phyloP scores from a whole-genome alignment of 2,888 invertebrate species.

The Gari tellinella region DNA sequence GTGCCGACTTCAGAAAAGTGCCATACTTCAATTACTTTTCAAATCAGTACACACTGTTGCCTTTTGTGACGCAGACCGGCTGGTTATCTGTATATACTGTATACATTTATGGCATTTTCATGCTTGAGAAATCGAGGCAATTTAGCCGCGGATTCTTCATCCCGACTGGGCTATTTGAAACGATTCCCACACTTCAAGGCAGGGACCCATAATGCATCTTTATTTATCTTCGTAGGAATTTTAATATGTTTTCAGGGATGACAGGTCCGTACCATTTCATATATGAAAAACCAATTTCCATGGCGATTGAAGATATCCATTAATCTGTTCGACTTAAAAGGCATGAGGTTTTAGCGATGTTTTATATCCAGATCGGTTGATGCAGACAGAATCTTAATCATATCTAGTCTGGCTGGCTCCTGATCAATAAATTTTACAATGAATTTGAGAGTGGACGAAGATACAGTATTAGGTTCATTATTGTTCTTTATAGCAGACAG shows the following conservation, averaged over 20 bases:
- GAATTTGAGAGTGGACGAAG: too few species aligned
- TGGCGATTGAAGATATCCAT: slow-evolving; percentile 6
- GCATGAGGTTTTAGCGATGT: too few species aligned
- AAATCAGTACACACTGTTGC: slow-evolving; percentile 26
- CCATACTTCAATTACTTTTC: slow-evolving; percentile 28
- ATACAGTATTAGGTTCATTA: too few species aligned
- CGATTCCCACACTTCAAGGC: slow-evolving; percentile 6
- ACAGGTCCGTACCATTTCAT: slow-evolving; percentile 13
- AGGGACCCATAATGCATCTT: slow-evolving; percentile 32
- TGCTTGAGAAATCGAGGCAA: slow-evolving; percentile 18
- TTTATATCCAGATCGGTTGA: too few species aligned
- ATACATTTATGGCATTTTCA: slow-evolving; percentile 19
- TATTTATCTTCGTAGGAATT: slow-evolving; percentile 48
- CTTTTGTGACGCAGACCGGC: slow-evolving; percentile 15
- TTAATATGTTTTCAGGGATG: slow-evolving; percentile 42
- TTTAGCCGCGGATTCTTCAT: background rate
- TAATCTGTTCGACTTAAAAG: too few species aligned
- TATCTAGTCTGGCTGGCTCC: too few species aligned
- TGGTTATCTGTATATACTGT: slow-evolving; percentile 20
- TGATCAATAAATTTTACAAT: too few species aligned
- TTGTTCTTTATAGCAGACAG: too few species aligned
- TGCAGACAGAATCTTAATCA: too few species aligned
- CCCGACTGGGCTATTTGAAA: too few species aligned
- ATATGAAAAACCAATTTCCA: slow-evolving; percentile 18
- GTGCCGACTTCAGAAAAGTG: slow-evolving; percentile 18